Percentiles rank a stretch among this genome's conserved stretches.
phyloP scores from a whole-genome alignment of 2,888 invertebrate genomes.

The Cryptocheilus praepositus region DNA sequence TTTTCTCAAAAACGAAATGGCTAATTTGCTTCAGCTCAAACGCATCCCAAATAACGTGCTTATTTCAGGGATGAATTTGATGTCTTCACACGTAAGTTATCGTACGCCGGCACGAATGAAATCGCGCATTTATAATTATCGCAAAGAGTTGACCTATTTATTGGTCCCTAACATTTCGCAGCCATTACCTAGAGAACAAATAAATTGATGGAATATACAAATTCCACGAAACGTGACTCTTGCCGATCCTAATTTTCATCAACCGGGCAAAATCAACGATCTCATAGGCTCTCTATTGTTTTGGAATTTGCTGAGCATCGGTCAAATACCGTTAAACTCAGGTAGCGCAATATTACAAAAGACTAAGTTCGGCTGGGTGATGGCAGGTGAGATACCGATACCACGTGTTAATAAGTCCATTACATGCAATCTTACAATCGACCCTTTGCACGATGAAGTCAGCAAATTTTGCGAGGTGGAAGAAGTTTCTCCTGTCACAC shows the following conservation, averaged over 20 bases:
- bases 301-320: not conserved
- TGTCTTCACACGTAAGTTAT: not conserved
- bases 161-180: constrained; percentile 2
- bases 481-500: not conserved
- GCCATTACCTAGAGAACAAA: not conserved
- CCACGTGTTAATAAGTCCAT: not conserved
- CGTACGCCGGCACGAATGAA: not conserved
- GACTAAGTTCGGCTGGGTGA: constrained; percentile 28
- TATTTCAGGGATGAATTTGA: constrained; percentile 14
- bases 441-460: not conserved
- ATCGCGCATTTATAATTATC: not conserved
- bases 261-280: constrained; percentile 9
- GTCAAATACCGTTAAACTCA: constrained; percentile 5
- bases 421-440: not conserved
- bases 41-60: not conserved
- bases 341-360: constrained; percentile 1
- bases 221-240: constrained; percentile 21
- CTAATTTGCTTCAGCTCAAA: not conserved
- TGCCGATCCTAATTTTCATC: constrained; percentile 20
- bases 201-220: not conserved
- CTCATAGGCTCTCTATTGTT: constrained; percentile 12
- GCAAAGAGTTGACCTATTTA: not conserved
- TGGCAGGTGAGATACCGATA: not conserved
- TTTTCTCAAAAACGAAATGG: constrained; percentile 8
- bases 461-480: constrained; percentile 24